A percentile compares a stretch with the other conserved stretches of the same genome.
Conservation (phyloP, 2,888 invertebrate genomes). For the Tholera decimalis region DNA sequence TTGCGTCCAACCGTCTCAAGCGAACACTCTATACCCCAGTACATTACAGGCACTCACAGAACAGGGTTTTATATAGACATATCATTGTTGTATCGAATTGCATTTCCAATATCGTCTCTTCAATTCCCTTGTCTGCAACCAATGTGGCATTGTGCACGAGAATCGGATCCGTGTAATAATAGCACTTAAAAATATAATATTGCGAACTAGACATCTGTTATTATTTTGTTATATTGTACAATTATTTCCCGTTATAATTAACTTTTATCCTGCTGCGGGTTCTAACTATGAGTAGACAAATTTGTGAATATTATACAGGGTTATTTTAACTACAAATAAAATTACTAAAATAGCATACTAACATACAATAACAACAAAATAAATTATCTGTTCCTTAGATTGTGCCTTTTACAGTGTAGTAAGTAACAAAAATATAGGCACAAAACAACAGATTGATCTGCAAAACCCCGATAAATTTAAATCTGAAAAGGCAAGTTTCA, state of each 20-base stretch:
- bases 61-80: conserved; percentile 48
- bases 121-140: conserved; percentile 58
- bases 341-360: too few species aligned
- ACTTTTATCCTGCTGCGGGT: not conserved
- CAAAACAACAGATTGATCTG: too few species aligned
- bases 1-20: conserved; percentile 71
- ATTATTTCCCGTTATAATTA: not conserved
- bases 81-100: conserved; percentile 60
- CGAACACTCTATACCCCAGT: conserved; percentile 23
- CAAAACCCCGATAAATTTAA: too few species aligned
- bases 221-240: conserved; percentile 17
- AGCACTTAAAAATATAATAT: conserved; percentile 42
- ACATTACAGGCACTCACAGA: conserved; percentile 21
- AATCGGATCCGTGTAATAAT: conserved; percentile 42
- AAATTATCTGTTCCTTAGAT: too few species aligned
- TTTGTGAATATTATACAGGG: too few species aligned
- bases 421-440: too few species aligned
- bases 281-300: not conserved
- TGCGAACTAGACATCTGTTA: conserved; percentile 2
- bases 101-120: conserved; percentile 62
- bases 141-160: conserved; percentile 41
- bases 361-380: too few species aligned
- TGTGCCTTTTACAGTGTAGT: too few species aligned
- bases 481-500: too few species aligned
- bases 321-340: too few species aligned